Evolutionary conservation across 2,888 invertebrate genomes (phyloP).

Genomic region (Drepana falcataria): DNA sequence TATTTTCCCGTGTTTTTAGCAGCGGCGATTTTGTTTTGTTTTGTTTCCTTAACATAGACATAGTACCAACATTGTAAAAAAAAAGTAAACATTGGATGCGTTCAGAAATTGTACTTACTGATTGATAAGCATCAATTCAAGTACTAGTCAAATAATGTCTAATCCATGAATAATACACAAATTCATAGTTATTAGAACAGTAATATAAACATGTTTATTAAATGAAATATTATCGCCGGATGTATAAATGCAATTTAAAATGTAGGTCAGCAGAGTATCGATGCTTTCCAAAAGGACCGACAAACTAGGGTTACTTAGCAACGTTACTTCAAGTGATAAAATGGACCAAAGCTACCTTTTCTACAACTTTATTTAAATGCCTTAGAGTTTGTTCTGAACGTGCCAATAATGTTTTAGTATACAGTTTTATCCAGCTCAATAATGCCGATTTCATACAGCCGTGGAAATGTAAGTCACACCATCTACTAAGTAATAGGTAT

Average conservation of each 20-base stretch:
- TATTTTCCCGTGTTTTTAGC: no score
- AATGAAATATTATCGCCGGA: no score
- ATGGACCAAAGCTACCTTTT: conserved; percentile 65
- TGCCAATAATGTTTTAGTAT: conserved; percentile 44
- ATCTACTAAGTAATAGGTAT: background rate
- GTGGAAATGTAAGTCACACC: conserved; percentile 65
- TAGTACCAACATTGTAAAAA: no score
- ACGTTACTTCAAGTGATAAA: conserved; percentile 40
- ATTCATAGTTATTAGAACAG: no score
- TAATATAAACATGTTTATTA: no score
- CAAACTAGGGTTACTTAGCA: conserved; percentile 40
- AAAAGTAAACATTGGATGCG: no score
- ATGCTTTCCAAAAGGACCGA: no score
- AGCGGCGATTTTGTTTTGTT: conserved; percentile 5
- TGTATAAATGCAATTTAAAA: no score
- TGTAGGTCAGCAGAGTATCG: conserved; percentile 2
- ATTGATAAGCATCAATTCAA: no score
- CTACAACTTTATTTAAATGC: conserved; percentile 40
- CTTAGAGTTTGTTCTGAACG: conserved; percentile 33
- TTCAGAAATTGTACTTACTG: no score
- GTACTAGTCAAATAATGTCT: no score
- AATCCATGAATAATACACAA: no score
- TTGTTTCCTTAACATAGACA: background rate
- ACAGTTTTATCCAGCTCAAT: conserved; percentile 32
- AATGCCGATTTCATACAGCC: conserved; percentile 68